Base-by-base conservation (phyloP, 2,888 invertebrate species). In the Caenorhabditis doughertyi region DNA sequence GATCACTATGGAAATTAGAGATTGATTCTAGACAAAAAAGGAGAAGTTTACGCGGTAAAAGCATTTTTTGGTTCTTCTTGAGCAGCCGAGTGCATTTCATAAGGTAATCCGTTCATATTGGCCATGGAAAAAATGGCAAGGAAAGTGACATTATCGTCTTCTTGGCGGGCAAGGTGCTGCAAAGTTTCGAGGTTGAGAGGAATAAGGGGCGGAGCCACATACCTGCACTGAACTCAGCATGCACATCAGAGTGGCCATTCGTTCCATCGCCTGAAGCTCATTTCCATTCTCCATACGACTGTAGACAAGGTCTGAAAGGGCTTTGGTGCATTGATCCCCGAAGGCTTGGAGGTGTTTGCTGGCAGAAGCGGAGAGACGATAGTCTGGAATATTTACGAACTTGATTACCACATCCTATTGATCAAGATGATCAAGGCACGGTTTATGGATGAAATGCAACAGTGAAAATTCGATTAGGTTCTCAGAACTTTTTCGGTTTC, bases 71-170 rank as follows among this genome's bases (percentile, higher is more conserved):
- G 39, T 13, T 39, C 16, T 8, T 42, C 44, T 13, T n/a, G 65
- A 16, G 73, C n/a, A 9, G 68, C 67, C 4, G 85, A 82, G 44
- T 87, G 87, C 9, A 87, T 49, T 77, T 87, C 85, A 42, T 84
- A 85, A 7, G 87, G 87, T 0, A 87, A 68, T 0, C 85, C 85
- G 53, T 72, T 73, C 35, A 87, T 53, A 42, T 80, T 81, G 35
- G 84, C 87, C 67, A 87, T 84, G 67, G 83, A 72, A 81, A 87
- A 87, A 8, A 87, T 74, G n/a, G 85, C 84, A n/a, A 87, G 68
- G 64, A 79, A 87, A n/a, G 85, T 85, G 1, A 87, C 84, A 29
- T 82, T 87, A 62, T 87, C 87, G 79, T 87, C 87, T 58, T 87
- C 86, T 58, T 77, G 68, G 25, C 85, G 84, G 23, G 86, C 82